Base-by-base conservation (phyloP, 2,888 invertebrate species). In the Molorchus minor region DNA sequence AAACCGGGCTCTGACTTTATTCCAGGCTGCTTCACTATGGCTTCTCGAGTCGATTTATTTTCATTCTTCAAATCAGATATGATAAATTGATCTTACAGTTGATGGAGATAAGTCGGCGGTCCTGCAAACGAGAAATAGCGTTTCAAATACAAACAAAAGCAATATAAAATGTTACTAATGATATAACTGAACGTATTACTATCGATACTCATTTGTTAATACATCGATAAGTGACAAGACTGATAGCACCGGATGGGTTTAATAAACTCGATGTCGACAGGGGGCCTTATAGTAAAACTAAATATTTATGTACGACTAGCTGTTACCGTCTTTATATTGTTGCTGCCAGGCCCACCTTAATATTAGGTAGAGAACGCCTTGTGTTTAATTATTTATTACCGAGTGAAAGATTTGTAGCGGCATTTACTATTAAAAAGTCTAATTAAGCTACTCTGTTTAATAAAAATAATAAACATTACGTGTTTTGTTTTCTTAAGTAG, bases 191-290 rank as follows among this genome's bases (percentile, higher is more conserved):
- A 60, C 62, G 62, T 59, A 67, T 62, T 64, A 70, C 67, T 65
- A 67, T 70, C 69, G 61, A 57, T 58, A 58, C 61, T 64, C 69
- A 71, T 71, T 72, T 71, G 69, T 71, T 70, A 69, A 62, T 69
- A 62, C 64, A 71, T 69, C 65, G 68, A 65, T 71, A 65, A 62
- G 63, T 68, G 68, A 69, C 69, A 64, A 62, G 68, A 56, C 49
- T 51, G 56, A 66, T 66, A 51, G 57, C 38, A 38, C 25, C 25
- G 40, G 38, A 49, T 38, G 38, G 29, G 49, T 49, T 49, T 49
- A 49, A 49, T 38, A 49, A 49, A 45, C 45, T 15, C 36, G 25
- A 13, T 16, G 38, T 19, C 38, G 3, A 16, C 36, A 25, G 36
- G 49, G 36, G 49, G 36, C 38, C 21, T 21, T 40, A 19, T 30